Evolutionary conservation across 2,888 invertebrate genomes (phyloP).

Genomic region (Spodoptera littoralis): DNA sequence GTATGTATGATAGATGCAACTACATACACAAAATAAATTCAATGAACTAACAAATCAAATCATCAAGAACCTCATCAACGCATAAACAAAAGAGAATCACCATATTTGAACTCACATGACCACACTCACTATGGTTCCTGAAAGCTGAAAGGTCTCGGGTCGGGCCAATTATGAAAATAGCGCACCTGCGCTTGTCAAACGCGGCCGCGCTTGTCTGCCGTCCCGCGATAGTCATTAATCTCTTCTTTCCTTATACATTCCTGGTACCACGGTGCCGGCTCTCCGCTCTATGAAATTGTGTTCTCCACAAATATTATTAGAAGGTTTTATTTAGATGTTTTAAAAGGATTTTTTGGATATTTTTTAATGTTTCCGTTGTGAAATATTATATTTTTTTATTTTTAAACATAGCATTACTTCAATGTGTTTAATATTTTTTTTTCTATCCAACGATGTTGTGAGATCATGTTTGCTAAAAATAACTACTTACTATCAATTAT

Average conservation of each 20-base stretch:
- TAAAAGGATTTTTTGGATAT: conserved; percentile 43
- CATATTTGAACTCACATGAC: conserved; percentile 55
- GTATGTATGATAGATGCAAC: too few species aligned
- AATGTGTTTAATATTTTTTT: too few species aligned
- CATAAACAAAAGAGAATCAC: conserved; percentile 32
- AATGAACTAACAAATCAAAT: conserved; percentile 1
- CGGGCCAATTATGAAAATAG: conserved; percentile 89
- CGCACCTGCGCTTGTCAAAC: conserved; percentile 88
- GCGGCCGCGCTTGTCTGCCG: conserved; percentile 84
- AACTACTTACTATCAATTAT: too few species aligned
- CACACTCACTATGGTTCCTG: conserved; percentile 64
- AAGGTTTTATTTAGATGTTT: conserved; percentile 55
- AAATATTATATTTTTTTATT: background rate
- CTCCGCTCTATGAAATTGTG: conserved; percentile 63
- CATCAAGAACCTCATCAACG: background rate
- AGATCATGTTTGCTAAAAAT: too few species aligned
- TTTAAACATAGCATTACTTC: too few species aligned
- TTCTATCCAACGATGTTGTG: too few species aligned
- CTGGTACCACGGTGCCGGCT: conserved; percentile 73
- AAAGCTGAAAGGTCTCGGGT: conserved; percentile 86
- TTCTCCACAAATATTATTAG: conserved; percentile 57
- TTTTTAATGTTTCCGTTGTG: background rate
- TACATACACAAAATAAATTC: background rate
- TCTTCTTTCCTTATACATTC: conserved; percentile 84
- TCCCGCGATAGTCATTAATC: conserved; percentile 82